These are phyloP conservation scores for Drosophila dunni DNA, from an alignment of 1,140 invertebrate genomes.

Conservation along the genomic window DNA sequence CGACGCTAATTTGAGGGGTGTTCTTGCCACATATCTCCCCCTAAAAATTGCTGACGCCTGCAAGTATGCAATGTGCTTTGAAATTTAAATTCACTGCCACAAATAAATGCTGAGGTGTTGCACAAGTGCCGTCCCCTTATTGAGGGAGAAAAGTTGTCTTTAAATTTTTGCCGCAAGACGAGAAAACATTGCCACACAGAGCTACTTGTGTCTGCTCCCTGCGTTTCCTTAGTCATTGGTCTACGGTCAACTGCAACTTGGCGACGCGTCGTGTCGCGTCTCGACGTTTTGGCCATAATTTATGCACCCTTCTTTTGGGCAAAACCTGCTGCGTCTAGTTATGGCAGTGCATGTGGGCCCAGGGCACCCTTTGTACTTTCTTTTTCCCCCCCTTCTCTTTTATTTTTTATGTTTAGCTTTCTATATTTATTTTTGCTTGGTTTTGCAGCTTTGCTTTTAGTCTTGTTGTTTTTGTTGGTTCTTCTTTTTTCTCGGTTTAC, in stretches of 20 bases:
- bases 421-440: constrained; percentile 68
- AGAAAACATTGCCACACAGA: constrained; percentile 34
- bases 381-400: constrained; percentile 1
- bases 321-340: constrained; percentile 64
- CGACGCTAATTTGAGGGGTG: constrained; percentile 56
- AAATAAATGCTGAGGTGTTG: constrained; percentile 75
- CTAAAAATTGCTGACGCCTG: constrained; percentile 38
- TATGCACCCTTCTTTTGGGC: constrained; percentile 73
- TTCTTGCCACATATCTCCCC: background rate
- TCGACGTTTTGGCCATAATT: constrained; percentile 65
- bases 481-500: constrained; percentile 42
- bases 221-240: background rate
- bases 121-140: constrained; percentile 43
- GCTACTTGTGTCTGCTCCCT: constrained; percentile 26
- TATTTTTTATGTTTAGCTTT: constrained; percentile 50
- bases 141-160: constrained; percentile 34
- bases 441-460: constrained; percentile 39
- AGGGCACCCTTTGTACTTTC: constrained; percentile 53
- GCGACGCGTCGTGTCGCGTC: constrained; percentile 35
- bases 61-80: constrained; percentile 49
- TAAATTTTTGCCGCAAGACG: constrained; percentile 39
- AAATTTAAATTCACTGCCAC: constrained; percentile 72
- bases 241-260: constrained; percentile 76
- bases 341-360: constrained; percentile 59
- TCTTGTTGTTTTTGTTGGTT: constrained; percentile 28